These are phyloP conservation scores for Lycorma delicatula DNA, from an alignment of 1,140 invertebrate genomes.

Conservation along the genomic window DNA sequence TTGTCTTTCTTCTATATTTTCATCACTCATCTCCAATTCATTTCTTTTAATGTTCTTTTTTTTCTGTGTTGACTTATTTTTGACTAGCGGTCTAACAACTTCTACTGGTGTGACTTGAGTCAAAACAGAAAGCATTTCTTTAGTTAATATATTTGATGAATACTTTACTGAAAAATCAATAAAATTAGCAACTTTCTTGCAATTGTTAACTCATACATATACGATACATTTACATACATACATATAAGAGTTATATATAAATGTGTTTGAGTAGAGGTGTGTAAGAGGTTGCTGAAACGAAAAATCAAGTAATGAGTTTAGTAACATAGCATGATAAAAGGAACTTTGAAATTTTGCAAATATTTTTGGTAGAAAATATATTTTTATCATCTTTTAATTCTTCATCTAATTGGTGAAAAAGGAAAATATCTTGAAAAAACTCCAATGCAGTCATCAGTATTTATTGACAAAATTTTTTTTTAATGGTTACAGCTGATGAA, in stretches of 20 bases:
- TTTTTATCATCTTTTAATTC: conserved; percentile 46
- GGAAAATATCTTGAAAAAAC: conserved; percentile 48
- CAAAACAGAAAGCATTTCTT: background rate
- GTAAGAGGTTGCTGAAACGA: conserved; percentile 44
- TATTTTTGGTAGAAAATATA: conserved; percentile 45
- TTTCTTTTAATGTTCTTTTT: background rate
- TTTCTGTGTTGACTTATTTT: background rate
- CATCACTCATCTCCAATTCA: background rate
- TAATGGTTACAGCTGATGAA: background rate
- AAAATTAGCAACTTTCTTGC: conserved; percentile 11
- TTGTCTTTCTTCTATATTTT: background rate
- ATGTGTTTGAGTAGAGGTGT: conserved; percentile 58
- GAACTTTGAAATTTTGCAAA: conserved; percentile 66
- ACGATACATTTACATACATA: too few species aligned
- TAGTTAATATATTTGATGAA: background rate
- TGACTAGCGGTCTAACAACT: background rate
- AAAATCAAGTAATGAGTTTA: conserved; percentile 53
- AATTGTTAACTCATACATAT: too few species aligned
- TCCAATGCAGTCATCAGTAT: conserved; percentile 46
- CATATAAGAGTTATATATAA: conserved; percentile 58
- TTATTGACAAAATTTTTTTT: background rate
- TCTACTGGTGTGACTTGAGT: background rate
- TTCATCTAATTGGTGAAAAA: conserved; percentile 52
- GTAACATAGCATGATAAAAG: conserved; percentile 47
- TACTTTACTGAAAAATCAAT: background rate